Percentiles rank a stretch among this genome's conserved stretches.
These are phyloP conservation scores for Catocala sponsa DNA, from an alignment of 2,888 invertebrate species.

Conservation along the genomic window DNA sequence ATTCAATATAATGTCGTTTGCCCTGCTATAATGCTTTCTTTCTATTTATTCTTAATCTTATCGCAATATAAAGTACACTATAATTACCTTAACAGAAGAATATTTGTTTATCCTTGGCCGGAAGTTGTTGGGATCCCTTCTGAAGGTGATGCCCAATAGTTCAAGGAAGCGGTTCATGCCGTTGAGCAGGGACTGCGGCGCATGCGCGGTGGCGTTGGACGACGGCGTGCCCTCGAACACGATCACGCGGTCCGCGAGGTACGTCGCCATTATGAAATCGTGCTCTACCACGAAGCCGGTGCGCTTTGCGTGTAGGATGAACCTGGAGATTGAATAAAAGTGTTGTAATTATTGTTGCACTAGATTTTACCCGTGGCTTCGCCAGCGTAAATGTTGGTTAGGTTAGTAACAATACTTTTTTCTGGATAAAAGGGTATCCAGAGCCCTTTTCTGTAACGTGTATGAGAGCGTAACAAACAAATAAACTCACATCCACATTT, in stretches of 20 bases:
- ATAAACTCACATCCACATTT: no score
- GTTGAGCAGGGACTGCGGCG: slow-evolving; percentile 96
- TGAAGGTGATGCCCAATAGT: slow-evolving; percentile 98
- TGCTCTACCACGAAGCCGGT: slow-evolving; percentile 99
- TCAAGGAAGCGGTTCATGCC: slow-evolving; percentile 99
- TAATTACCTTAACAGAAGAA: slow-evolving; percentile 95
- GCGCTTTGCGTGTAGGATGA: slow-evolving; percentile 99
- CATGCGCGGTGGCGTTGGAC: slow-evolving; percentile 95
- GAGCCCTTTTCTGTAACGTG: no score
- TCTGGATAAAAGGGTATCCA: no score
- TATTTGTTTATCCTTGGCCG: slow-evolving; percentile 99
- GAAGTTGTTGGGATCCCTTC: slow-evolving; percentile 99
- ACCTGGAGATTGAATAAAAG: slow-evolving; percentile 83
- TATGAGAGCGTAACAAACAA: no score
- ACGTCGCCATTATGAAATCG: slow-evolving; percentile 99
- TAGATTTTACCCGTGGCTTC: no score
- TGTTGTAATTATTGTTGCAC: no score
- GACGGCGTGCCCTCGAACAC: slow-evolving; percentile 99
- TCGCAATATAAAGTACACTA: no score
- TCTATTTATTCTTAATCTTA: no score
- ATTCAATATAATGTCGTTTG: no score
- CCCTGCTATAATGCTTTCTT: no score
- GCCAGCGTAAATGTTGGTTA: no score
- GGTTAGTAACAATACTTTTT: no score
- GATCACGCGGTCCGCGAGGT: slow-evolving; percentile 98